A percentile compares a stretch with the other conserved stretches of the same genome.
phyloP scores from a whole-genome alignment of 1,140 invertebrate species.

The Lucilia cuprina region DNA sequence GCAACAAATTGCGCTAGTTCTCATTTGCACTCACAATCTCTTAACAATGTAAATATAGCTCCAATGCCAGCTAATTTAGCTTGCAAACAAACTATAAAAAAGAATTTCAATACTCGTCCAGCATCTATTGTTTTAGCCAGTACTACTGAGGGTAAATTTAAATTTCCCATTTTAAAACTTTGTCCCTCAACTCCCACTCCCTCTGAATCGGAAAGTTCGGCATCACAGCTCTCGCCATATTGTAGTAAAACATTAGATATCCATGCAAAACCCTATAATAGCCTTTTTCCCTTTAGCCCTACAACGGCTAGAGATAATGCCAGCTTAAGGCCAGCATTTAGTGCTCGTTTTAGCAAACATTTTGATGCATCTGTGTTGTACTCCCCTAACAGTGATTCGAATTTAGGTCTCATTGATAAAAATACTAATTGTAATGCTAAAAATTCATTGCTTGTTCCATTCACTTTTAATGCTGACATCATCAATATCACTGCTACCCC shows the following conservation, averaged over 20 bases:
- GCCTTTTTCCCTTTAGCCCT: not conserved
- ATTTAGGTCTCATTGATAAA: conserved; percentile 1
- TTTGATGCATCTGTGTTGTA: not conserved
- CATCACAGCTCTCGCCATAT: not conserved
- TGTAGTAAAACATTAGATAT: conserved; percentile 1
- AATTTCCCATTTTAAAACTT: conserved; percentile 48
- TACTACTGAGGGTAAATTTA: conserved; percentile 8
- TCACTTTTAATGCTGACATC: conserved; percentile 20
- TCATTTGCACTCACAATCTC: conserved; percentile 17
- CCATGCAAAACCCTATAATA: not conserved
- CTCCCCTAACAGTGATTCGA: conserved; percentile 12
- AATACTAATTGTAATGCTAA: conserved; percentile 47
- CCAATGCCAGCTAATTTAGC: not conserved
- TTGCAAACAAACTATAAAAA: conserved; percentile 22
- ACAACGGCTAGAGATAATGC: not conserved
- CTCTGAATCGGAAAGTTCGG: conserved; percentile 43
- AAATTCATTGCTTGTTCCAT: conserved; percentile 61
- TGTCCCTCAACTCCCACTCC: conserved; percentile 58
- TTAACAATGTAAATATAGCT: conserved; percentile 35
- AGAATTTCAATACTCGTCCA: conserved; percentile 17
- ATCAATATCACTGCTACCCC: not conserved
- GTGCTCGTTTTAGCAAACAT: not conserved
- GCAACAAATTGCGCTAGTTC: not conserved
- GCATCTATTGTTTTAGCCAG: conserved; percentile 17
- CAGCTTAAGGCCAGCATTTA: not conserved